Conservation (phyloP, 2,113 vertebrate genomes). For the Spheniscus mendiculus region DNA sequence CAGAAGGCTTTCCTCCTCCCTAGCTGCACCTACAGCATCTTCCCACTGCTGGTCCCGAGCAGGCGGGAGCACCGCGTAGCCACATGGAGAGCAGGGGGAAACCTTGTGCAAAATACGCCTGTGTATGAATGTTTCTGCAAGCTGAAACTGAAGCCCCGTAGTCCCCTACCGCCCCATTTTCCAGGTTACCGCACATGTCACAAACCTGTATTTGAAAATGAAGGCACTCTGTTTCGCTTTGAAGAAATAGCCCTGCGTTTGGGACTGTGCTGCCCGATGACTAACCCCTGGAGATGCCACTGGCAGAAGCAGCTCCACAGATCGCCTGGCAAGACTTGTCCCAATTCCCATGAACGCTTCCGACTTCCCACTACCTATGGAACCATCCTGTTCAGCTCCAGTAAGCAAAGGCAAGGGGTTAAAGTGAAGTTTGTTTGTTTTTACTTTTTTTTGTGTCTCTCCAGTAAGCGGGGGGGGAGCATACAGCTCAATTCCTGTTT, state of each 20-base stretch:
- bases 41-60: neutral
- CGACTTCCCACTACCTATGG: neutral
- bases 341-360: neutral
- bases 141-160: neutral
- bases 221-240: neutral
- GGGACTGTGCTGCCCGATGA: neutral
- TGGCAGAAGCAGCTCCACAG: neutral
- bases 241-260: neutral
- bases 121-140: rapidly evolving
- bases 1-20: neutral
- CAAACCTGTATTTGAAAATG: neutral
- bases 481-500: neutral
- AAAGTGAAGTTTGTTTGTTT: neutral
- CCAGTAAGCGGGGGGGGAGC: neutral
- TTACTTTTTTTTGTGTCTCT: neutral
- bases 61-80: neutral
- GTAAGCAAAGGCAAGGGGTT: neutral
- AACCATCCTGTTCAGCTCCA: neutral
- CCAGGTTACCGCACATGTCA: rapidly evolving
- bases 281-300: neutral
- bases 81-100: neutral
- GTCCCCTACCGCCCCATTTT: neutral
- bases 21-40: neutral
- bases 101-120: neutral
- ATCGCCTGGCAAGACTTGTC: neutral